Evolutionary conservation across 2,797 vertebrate genomes (phyloP), one percentile per base, ranked within the genome.

Genomic region (Notolepis coatsorum): DNA sequence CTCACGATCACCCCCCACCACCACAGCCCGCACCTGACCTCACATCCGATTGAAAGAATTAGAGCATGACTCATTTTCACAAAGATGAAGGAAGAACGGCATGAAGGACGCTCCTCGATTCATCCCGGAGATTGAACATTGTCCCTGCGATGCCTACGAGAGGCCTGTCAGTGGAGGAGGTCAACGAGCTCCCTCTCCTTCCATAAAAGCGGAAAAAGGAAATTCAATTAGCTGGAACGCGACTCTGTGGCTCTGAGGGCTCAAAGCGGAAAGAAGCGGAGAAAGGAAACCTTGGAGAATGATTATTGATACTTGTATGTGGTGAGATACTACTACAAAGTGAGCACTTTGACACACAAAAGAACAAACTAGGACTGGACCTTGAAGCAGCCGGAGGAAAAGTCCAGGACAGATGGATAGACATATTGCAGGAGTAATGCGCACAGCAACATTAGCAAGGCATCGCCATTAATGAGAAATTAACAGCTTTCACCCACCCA

Each of bases 211-310:
- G 21, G 42, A n/a, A n/a, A n/a, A n/a, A 39, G 15, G 17, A 54
- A 42, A 75, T 76, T 73, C 55, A 23, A 73, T 79, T 59, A 61
- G 33, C 61, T 37, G 33, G 31, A 56, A 25, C 41, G 68, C n/a
- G n/a, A n/a, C n/a, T 38, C 45, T 38, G 27, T 31, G 39, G 74
- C 59, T 42, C 38, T 54, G 31, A 57, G 48, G 70, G 76, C 69
- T 69, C 6, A 64, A 35, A 69, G 58, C 57, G 7, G 68, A 53
- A 4, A 17, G 8, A 18, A 18, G 20, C 17, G 5, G 15, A 8
- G 39, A 42, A n/a, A 39, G 17, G 17, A 39, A 12, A 39, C n/a
- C 52, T 17, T 25, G 30, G 56, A 31, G 60, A 57, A 52, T 47
- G 28, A 64, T 49, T 30, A 55, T 30, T 1, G 35, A 58, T 15